phyloP scores from a whole-genome alignment of 2,113 vertebrate species.

The Cygnus atratus region DNA sequence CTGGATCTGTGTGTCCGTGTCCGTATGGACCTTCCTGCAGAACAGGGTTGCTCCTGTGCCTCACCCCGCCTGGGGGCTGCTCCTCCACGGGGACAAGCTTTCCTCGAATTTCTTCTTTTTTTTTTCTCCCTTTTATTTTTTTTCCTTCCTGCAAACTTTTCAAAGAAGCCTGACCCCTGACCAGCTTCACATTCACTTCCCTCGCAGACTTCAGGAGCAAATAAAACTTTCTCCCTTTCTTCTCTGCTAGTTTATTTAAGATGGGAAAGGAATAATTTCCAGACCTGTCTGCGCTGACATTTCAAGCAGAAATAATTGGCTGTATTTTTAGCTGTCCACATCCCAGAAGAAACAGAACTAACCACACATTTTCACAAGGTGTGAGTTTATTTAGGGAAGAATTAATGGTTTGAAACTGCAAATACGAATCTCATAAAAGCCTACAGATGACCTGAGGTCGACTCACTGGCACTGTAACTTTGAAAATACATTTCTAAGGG shows the following conservation, averaged over 20 bases:
- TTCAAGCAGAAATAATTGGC: slow-evolving; percentile 30
- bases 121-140: background rate
- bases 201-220: background rate
- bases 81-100: no score
- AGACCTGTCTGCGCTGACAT: background rate
- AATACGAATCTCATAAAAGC: background rate
- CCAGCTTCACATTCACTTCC: background rate
- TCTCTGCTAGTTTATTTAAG: background rate
- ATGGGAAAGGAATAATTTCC: background rate
- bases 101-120: background rate
- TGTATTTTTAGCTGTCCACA: slow-evolving; percentile 35
- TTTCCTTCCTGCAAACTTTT: background rate
- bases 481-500: background rate
- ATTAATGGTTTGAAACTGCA: background rate
- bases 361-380: background rate
- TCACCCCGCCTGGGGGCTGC: no score
- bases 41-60: no score
- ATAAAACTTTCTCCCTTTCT: background rate
- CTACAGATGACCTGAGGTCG: background rate
- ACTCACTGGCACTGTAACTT: background rate
- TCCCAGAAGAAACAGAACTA: background rate
- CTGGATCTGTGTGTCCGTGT: background rate
- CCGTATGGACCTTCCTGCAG: no score
- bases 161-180: background rate
- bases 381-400: background rate